phyloP scores from a whole-genome alignment of 2,888 invertebrate genomes.

The Meloe dianella region DNA sequence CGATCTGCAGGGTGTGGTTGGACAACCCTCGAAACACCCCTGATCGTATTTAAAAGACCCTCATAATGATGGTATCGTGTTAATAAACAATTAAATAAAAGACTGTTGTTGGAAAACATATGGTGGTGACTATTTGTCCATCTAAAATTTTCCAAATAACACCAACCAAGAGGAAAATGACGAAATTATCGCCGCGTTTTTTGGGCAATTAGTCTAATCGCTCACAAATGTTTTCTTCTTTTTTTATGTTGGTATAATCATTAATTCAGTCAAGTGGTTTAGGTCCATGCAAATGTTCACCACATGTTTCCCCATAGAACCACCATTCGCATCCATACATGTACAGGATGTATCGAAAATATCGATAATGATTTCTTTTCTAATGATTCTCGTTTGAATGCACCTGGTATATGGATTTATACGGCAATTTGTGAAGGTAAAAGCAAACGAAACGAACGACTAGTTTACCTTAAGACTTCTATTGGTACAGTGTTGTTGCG shows the following conservation, averaged over 20 bases:
- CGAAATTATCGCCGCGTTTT: not conserved
- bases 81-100: conserved; percentile 24
- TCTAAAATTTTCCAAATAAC: not conserved
- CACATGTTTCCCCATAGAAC: conserved; percentile 30
- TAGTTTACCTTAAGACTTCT: conserved; percentile 2
- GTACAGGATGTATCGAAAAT: not conserved
- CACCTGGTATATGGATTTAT: conserved; percentile 3
- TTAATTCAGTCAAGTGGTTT: conserved; percentile 34
- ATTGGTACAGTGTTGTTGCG: not conserved
- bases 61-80: conserved; percentile 28
- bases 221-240: conserved; percentile 19
- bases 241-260: conserved; percentile 26
- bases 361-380: not conserved
- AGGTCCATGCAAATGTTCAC: conserved; percentile 30
- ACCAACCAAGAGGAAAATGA: no score
- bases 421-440: not conserved
- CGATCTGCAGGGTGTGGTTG: conserved; percentile 42
- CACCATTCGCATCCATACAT: not conserved
- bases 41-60: conserved; percentile 27
- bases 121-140: not conserved
- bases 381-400: not conserved
- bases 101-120: conserved; percentile 1
- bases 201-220: conserved; percentile 19
- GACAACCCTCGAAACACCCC: conserved; percentile 41
- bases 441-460: not conserved